phyloP scores from a whole-genome alignment of 2,888 invertebrate genomes.

The Campopleginae sp. region DNA sequence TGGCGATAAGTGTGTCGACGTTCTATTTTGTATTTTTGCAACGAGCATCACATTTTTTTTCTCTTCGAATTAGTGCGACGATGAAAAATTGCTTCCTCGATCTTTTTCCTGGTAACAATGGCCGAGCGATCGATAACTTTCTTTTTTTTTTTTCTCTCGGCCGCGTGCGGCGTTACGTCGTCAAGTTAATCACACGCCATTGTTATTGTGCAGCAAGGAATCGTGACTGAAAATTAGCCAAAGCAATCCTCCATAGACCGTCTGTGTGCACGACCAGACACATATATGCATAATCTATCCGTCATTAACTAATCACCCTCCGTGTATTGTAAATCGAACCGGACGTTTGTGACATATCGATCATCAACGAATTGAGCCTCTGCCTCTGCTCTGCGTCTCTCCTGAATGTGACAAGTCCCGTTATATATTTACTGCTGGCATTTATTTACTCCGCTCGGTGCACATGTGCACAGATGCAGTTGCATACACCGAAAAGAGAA shows the following conservation, averaged over 20 bases:
- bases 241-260: neutral
- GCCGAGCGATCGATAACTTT: neutral
- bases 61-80: neutral
- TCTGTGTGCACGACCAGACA: neutral
- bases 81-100: conserved; percentile 5
- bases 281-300: conserved; percentile 9
- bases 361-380: conserved; percentile 27
- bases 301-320: conserved; percentile 28
- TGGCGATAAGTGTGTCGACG: conserved; percentile 11
- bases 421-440: conserved; percentile 47
- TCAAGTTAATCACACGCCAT: neutral
- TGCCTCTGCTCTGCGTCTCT: neutral
- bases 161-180: neutral
- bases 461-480: neutral
- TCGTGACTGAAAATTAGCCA: conserved; percentile 6
- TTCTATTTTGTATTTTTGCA: neutral
- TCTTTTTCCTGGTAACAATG: neutral
- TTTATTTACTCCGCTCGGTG: conserved; percentile 33
- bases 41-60: neutral
- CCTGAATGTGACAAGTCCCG: conserved; percentile 40
- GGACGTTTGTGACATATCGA: conserved; percentile 31
- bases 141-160: neutral
- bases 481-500: no score
- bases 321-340: conserved; percentile 19
- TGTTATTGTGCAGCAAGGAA: neutral